Evolutionary conservation across 2,797 vertebrate genomes (phyloP).

Genomic region (Pseudocheirus occidentalis): DNA sequence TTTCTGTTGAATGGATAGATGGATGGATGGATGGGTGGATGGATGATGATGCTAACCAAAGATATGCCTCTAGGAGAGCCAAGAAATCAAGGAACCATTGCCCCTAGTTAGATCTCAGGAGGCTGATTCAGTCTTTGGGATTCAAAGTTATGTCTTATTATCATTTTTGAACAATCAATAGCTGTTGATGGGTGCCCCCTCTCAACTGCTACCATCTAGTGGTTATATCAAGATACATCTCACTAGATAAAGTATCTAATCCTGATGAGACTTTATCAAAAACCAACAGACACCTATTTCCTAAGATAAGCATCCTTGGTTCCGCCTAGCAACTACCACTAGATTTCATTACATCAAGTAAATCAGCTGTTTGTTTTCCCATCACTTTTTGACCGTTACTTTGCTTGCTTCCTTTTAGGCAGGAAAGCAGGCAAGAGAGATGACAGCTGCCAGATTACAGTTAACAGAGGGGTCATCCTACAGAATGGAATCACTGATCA

Average conservation of each 20-base stretch:
- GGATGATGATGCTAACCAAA: neutral
- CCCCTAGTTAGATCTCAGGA: neutral
- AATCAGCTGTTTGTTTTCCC: conserved; percentile 50
- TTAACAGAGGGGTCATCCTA: conserved; percentile 40
- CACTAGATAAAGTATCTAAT: conserved; percentile 75
- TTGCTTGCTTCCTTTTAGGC: neutral
- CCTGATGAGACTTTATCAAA: conserved; percentile 80
- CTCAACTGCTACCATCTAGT: conserved; percentile 28
- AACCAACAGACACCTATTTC: conserved; percentile 68
- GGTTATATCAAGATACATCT: conserved; percentile 62
- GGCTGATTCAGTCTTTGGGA: neutral
- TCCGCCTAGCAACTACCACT: neutral
- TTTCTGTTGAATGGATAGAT: neutral
- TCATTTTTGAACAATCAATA: neutral
- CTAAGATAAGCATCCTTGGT: conserved; percentile 65
- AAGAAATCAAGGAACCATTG: conserved; percentile 1
- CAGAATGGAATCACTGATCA: conserved; percentile 62
- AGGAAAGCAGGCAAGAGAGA: neutral
- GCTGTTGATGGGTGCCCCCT: conserved; percentile 58
- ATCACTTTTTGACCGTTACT: conserved; percentile 41
- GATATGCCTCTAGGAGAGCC: neutral
- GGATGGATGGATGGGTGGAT: neutral
- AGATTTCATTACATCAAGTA: conserved; percentile 16
- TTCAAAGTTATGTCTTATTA: conserved; percentile 13
- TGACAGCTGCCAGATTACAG: conserved; percentile 43